These are phyloP conservation scores for Phaonia tiefii DNA, from an alignment of 2,888 invertebrate species.

Conservation along the genomic window DNA sequence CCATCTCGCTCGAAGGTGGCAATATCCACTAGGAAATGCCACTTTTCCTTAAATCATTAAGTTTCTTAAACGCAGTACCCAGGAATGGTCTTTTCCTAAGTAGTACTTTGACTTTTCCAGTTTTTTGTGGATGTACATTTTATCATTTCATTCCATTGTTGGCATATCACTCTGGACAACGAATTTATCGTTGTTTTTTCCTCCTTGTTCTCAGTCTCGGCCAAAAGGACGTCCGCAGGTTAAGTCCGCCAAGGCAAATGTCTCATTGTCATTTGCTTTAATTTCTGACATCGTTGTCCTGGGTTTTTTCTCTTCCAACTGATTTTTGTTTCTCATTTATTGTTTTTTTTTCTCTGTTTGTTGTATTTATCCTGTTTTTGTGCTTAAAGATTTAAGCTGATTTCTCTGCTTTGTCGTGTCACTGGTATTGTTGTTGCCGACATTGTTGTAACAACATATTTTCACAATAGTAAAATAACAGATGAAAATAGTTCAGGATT, in stretches of 20 bases:
- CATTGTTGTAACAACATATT: slow-evolving; percentile 3
- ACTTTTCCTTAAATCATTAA: too few relatives aligned
- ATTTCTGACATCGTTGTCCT: slow-evolving; percentile 34
- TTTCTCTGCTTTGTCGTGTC: background rate
- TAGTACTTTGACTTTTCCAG: too few relatives aligned
- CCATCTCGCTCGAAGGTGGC: too few relatives aligned
- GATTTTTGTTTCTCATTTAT: slow-evolving; percentile 4
- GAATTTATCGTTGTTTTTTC: background rate
- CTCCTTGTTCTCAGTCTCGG: background rate
- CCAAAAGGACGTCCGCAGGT: slow-evolving; percentile 35
- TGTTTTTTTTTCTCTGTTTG: background rate
- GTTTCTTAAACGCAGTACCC: too few relatives aligned
- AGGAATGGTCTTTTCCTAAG: too few relatives aligned
- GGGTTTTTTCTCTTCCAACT: background rate
- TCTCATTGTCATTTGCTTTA: slow-evolving; percentile 41
- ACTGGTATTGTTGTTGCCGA: slow-evolving; percentile 1
- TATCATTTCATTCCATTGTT: background rate
- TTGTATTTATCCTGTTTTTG: slow-evolving; percentile 3
- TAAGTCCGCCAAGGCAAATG: slow-evolving; percentile 31
- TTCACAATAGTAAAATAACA: slow-evolving; percentile 10
- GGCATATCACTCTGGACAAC: background rate
- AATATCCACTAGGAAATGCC: too few relatives aligned
- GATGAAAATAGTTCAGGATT: slow-evolving; percentile 27
- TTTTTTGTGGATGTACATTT: too few relatives aligned
- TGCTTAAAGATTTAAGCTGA: slow-evolving; percentile 35